Evolutionary conservation across 2,113 vertebrate species (phyloP), one percentile per base, ranked within the genome.

Genomic region (Embiotoca jacksoni): DNA sequence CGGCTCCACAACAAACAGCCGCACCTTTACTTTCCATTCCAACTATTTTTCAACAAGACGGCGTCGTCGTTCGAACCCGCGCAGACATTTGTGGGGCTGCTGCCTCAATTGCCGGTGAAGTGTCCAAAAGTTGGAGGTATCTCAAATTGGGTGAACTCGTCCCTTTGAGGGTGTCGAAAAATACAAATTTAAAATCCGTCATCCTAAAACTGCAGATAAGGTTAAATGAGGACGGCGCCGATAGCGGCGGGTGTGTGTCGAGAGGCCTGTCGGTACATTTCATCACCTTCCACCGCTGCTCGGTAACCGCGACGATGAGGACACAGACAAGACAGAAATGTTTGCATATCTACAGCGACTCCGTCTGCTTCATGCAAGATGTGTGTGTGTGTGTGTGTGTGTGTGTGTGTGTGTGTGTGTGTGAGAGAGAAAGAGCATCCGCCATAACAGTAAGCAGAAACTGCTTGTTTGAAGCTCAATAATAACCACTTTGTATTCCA

Each of bases 281-380:
- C 78, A 81, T 65, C 70, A 74, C 78, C 33, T 36, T 58, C 44
- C 39, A 5, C 44, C 60, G 14, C 57, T 54, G 67, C 67, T 72
- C 49, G 41, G 68, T 49, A 68, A 68, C 63, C 36, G 10, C 3
- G 41, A 64, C 13, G n/a, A 72, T 36, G 54, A 37, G 61, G 53
- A 80, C 52, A 59, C 44, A 69, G 67, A 46, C 41, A 70, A 16
- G 49, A 15, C 49, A 8, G 16, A 64, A 36, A 35, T 47, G 15
- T 30, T 59, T 41, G 56, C 39, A 54, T 72, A 37, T 31, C 44
- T 56, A 30, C 33, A 68, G 46, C 65, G 50, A 11, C 53, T 70
- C 23, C 23, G 23, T 23, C 72, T 68, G 52, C 44, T 36, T 66
- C 31, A 53, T 41, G 53, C 6, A 7, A 55, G 8, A 46, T 54